Base-by-base conservation (phyloP, 1,140 invertebrate species). In the Lepidurus packardi region DNA sequence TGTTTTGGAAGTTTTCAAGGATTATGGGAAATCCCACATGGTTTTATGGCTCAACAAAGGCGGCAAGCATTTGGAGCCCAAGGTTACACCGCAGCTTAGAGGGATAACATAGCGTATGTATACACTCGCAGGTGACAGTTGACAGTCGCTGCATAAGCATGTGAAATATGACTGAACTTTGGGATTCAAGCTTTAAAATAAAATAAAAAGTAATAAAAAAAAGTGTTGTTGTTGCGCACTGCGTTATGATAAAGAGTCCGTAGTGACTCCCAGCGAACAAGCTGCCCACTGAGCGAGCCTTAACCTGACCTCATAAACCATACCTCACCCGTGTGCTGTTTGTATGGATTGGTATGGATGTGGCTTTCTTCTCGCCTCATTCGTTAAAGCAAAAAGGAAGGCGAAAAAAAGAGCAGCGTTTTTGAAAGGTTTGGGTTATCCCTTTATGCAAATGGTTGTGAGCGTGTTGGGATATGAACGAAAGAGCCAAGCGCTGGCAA, bases 271-370 rank as follows among this genome's bases (percentile, higher is more conserved):
- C 13, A 65, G 53, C 21, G 53, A 65, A 65, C 53, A 65, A 65
- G 53, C 53, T 65, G 16, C 53, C 53, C 53, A 65, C 53, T 21
- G 53, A 9, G 53, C 53, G 21, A 65, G 34, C 8, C 53, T 16
- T n/a, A n/a, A 11, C 16, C 53, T n/a, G 53, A 65, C 53, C 53
- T 65, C 53, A 65, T 65, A 65, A 65, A 65, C 53, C 53, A 65
- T 65, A 65, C 53, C 21, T 65, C 53, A 65, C 53, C 53, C 21
- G 16, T 16, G 53, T 65, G 13, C 53, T 65, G 53, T 65, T 21
- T n/a, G 16, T 21, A 16, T 9, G 53, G 13, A 65, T 65, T 65
- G 53, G 53, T 65, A 65, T 16, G 53, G 53, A 65, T 65, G 13
- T 21, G 34, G 16, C 53, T 65, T 21, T 9, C 53, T 65, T 65